phyloP scores from a whole-genome alignment of 2,113 vertebrate genomes.

The Pimephales promelas region DNA sequence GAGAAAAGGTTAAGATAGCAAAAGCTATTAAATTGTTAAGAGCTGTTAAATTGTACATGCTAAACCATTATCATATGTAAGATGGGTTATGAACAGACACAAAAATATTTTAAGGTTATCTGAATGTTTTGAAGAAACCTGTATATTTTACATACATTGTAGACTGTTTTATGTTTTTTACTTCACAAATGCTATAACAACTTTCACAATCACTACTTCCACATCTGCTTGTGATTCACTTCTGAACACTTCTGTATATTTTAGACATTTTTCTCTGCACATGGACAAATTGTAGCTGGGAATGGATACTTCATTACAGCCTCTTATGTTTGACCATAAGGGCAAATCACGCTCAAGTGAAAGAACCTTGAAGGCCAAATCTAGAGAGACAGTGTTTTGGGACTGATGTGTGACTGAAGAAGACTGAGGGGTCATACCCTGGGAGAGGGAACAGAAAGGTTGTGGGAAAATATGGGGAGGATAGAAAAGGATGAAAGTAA shows the following conservation, averaged over 20 bases:
- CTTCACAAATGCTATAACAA: not conserved
- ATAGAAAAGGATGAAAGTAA: conserved; percentile 3
- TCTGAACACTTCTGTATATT: conserved; percentile 28
- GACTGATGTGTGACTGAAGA: conserved; percentile 18
- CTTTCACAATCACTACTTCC: conserved; percentile 22
- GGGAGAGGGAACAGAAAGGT: not conserved
- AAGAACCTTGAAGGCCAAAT: not conserved
- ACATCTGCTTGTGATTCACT: conserved; percentile 47
- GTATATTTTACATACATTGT: not conserved
- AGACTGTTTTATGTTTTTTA: not conserved
- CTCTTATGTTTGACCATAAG: not conserved
- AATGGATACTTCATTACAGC: not conserved
- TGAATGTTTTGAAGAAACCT: not conserved
- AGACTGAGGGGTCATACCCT: not conserved
- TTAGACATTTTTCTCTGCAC: conserved; percentile 21
- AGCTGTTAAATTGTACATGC: too few relatives aligned
- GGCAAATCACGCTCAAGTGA: conserved; percentile 8
- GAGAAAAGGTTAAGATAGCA: too few relatives aligned
- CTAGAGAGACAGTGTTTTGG: conserved; percentile 4
- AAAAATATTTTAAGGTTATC: not conserved
- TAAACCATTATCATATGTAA: not conserved
- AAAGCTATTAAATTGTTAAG: too few relatives aligned
- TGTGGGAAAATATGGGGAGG: not conserved
- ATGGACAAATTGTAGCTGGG: conserved; percentile 26
- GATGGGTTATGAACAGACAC: not conserved